A percentile compares a stretch with the other conserved stretches of the same genome.
These are phyloP conservation scores for Phylloscopus trochilus DNA, from an alignment of 2,113 vertebrate genomes.

Conservation along the genomic window DNA sequence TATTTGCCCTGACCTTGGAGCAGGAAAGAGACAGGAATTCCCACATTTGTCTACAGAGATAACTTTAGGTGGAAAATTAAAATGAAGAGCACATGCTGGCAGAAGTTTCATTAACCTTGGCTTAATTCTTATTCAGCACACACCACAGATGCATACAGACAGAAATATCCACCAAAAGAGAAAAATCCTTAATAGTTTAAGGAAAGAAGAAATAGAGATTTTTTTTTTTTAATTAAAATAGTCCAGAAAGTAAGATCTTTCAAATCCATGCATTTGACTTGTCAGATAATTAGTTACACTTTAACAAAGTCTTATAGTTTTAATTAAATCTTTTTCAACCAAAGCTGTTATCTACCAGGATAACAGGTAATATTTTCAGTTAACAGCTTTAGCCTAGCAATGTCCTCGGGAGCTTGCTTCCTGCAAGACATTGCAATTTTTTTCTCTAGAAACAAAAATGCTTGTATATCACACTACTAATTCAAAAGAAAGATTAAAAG, in stretches of 20 bases:
- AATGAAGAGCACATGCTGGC: background rate
- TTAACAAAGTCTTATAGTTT: background rate
- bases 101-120: background rate
- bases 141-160: background rate
- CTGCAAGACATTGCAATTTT: background rate
- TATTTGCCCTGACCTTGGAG: no score
- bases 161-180: background rate
- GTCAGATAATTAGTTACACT: background rate
- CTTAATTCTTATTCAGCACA: background rate
- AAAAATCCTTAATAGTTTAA: background rate
- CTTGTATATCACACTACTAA: background rate
- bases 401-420: background rate
- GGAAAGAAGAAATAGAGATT: background rate
- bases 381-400: background rate
- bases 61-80: background rate
- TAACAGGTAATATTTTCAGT: background rate
- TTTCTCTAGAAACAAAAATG: background rate
- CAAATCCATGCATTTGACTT: background rate
- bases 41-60: background rate
- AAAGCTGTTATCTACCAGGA: background rate
- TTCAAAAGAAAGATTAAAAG: background rate
- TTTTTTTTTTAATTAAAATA: background rate
- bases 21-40: no score
- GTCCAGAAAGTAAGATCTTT: background rate
- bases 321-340: background rate